Base-by-base conservation (phyloP, 2,113 vertebrate species). In the Brachyhypopomus occidentalis region DNA sequence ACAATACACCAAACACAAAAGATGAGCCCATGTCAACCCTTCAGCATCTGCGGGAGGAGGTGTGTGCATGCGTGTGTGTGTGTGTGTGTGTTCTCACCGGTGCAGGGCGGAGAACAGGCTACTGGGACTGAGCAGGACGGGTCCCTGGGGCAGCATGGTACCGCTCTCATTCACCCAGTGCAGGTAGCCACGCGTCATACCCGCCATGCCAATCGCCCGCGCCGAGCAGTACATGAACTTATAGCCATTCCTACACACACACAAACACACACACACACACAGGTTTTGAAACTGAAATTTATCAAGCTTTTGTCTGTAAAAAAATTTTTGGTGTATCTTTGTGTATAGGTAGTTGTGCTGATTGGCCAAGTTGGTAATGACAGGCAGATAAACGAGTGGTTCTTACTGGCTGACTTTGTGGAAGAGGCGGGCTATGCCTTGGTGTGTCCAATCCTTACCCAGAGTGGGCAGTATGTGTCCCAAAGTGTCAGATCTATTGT, bases 351-450 rank as follows among this genome's bases (percentile, higher is more conserved):
- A 52, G 12, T 11, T 45, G 6, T 52, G 45, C 12, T 52, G 45
- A 52, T 52, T 52, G 45, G 70, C 60, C 3, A 75, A 11, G 20
- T 27, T 22, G 20, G 34, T 48, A 19, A 60, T 77, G 25, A 27
- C 70, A 12, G 8, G 19, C 62, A 45, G 55, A 64, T 78, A 7
- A 78, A 63, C 0, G 3, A 1, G 20, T 0, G 11, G 45, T n/a
- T 94, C 97, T 97, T 90, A 99, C 97, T 98, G 96, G 97, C 96
- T 98, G 90, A 99, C 96, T 96, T 98, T 98, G 85, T 99, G 98
- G 88, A 98, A 99, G 62, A 99, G 93, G 6, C 95, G 96, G 0
- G 97, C 96, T 0, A 99, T 98, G 80, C 97, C 98, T 90, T 98
- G 96, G 87, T 99, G 97, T 0, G 97, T 99, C 97, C 98, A 99